Percentiles rank a stretch among this genome's conserved stretches.
Conservation (phyloP, 1,140 invertebrate species). For the Meloidogyne exigua region DNA sequence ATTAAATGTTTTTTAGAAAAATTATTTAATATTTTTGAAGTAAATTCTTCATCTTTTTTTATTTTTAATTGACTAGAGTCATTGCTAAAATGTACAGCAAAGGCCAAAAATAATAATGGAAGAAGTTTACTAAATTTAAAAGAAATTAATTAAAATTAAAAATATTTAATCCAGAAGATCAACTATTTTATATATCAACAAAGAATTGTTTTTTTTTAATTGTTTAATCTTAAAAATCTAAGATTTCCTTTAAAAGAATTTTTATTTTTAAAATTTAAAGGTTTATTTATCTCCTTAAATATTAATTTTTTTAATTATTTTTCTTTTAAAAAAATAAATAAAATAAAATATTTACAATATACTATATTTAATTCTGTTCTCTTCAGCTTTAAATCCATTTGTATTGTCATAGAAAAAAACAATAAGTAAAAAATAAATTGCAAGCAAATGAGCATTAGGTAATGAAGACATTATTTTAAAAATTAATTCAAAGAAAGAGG, state of each 20-base stretch:
- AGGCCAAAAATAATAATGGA: slow-evolving; percentile 27
- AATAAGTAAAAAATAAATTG: slow-evolving; percentile 30
- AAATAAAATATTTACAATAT: slow-evolving; percentile 12
- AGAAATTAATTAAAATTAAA: slow-evolving; percentile 15
- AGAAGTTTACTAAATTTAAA: slow-evolving; percentile 25
- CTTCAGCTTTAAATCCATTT: slow-evolving; percentile 26
- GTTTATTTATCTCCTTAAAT: too few relatives aligned
- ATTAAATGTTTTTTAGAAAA: slow-evolving; percentile 8
- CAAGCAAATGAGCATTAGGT: slow-evolving; percentile 13
- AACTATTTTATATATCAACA: too few relatives aligned
- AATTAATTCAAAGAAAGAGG: not conserved
- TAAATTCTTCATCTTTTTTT: not conserved
- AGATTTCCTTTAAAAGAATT: too few relatives aligned
- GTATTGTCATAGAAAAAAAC: slow-evolving; percentile 36
- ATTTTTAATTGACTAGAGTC: not conserved
- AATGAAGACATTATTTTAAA: not conserved
- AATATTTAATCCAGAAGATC: too few relatives aligned
- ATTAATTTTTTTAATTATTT: too few relatives aligned
- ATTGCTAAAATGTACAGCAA: slow-evolving; percentile 20
- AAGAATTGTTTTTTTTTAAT: too few relatives aligned
- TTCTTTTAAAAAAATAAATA: too few relatives aligned
- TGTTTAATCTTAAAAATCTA: too few relatives aligned
- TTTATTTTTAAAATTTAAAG: too few relatives aligned
- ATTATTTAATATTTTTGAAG: not conserved
- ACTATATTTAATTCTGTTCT: slow-evolving; percentile 7